Base-by-base conservation (phyloP, 2,797 vertebrate genomes). In the Xiphophorus birchmanni region DNA sequence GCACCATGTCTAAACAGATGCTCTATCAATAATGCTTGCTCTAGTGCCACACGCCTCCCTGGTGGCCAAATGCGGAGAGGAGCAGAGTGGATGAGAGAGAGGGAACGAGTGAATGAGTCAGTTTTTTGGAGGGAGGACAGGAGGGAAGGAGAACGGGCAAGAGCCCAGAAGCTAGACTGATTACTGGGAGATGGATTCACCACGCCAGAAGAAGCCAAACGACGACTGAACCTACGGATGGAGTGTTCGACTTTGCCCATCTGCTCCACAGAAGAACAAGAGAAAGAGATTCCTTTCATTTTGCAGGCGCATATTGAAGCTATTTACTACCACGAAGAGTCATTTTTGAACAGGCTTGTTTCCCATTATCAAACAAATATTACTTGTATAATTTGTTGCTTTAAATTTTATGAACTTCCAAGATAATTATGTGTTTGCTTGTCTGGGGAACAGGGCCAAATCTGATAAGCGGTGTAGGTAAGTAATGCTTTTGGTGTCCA, bases 21-120 rank as follows among this genome's bases (percentile, higher is more conserved):
- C 92, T 94, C 93, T 89, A 93, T 93, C 94, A 93, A 94, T 93
- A 93, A 93, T 91, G 92, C 92, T 90, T 91, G 91, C 91, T 91
- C 91, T 90, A 87, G 87, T 87, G 92, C 92, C 94, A 94, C 90
- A 93, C 91, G 85, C 91, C 87, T 94, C 92, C 92, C 91, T 86
- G 83, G 92, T 93, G 92, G 92, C 91, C 92, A 93, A 91, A 91
- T 87, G 89, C 85, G 87, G 84, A 87, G 88, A 90, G 86, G 87
- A 90, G 86, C 87, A 83, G 90, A 91, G 90, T 80, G 84, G 86
- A 89, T 84, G 89, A 78, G 82, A 81, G 79, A 73, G 76, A 76
- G 78, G n/a, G 79, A 83, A 81, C 54, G 86, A 90, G 79, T 86
- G 88, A 90, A 91, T 88, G 89, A 93, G 86, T 90, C 84, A 80